Conservation (phyloP, 1,140 invertebrate genomes). For the Meloidogyne exigua region DNA sequence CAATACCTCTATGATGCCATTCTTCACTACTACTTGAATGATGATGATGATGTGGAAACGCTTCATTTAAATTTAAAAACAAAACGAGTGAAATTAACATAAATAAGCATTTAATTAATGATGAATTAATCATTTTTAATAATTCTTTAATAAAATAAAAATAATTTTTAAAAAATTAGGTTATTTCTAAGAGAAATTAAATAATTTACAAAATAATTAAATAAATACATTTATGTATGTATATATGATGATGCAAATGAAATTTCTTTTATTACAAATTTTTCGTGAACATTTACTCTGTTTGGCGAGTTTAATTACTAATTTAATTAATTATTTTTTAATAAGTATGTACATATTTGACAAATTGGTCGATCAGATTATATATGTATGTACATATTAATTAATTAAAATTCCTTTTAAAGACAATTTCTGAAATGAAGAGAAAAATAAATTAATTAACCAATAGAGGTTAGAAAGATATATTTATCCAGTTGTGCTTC, state of each 20-base stretch:
- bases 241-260: too few relatives aligned
- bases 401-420: too few relatives aligned
- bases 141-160: background rate
- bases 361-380: too few relatives aligned
- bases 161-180: too few relatives aligned
- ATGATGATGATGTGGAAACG: background rate
- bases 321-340: background rate
- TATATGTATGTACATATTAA: too few relatives aligned
- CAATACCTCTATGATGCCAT: background rate
- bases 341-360: background rate
- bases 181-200: too few relatives aligned
- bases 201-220: background rate
- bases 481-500: too few relatives aligned
- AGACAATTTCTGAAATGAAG: too few relatives aligned
- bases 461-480: too few relatives aligned
- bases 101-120: conserved; percentile 3
- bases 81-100: background rate
- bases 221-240: background rate
- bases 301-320: background rate
- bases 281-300: background rate
- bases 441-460: too few relatives aligned
- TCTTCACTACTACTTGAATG: conserved; percentile 4
- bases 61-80: background rate
- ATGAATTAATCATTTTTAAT: background rate
- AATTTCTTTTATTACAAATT: background rate